These are phyloP conservation scores for Spongilla lacustris DNA, from an alignment of 37 sponge, comb jelly and placozoan species.

Conservation along the genomic window DNA sequence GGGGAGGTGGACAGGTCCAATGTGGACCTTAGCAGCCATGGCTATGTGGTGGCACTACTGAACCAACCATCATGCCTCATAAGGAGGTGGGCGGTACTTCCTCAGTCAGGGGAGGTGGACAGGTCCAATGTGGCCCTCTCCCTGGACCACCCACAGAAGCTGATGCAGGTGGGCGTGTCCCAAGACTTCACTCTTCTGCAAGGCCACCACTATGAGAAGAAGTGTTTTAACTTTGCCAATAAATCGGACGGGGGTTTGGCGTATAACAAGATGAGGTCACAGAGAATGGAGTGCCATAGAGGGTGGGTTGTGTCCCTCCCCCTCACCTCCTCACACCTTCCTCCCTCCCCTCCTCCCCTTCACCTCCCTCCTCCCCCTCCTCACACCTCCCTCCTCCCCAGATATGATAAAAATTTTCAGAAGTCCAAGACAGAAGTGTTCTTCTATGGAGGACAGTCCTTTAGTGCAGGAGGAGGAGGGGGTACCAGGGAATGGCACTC, in stretches of 20 bases:
- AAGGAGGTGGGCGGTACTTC: too few relatives aligned
- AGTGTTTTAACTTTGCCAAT: constrained; percentile 82
- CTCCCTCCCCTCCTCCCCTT: neutral
- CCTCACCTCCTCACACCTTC: neutral
- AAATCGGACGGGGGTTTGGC: constrained; percentile 61
- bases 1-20: too few relatives aligned
- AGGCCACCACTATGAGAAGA: constrained; percentile 53
- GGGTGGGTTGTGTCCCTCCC: constrained; percentile 45
- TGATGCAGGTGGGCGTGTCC: constrained; percentile 80
- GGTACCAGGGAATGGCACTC: neutral
- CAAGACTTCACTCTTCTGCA: constrained; percentile 73
- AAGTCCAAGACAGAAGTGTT: constrained; percentile 32
- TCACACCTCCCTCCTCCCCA: neutral
- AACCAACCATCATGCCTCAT: too few relatives aligned
- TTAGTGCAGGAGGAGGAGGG: neutral
- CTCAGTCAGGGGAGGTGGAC: constrained; percentile 6
- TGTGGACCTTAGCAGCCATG: too few relatives aligned
- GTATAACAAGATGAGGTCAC: constrained; percentile 52
- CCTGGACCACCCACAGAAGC: constrained; percentile 67
- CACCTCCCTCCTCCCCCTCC: too few relatives aligned
- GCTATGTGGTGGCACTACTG: too few relatives aligned
- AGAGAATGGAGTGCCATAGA: constrained; percentile 75
- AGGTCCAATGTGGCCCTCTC: constrained; percentile 29
- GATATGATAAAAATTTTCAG: constrained; percentile 48
- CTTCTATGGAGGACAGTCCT: constrained; percentile 44